Conservation (phyloP, 2,113 vertebrate species). For the Pedetes capensis region DNA sequence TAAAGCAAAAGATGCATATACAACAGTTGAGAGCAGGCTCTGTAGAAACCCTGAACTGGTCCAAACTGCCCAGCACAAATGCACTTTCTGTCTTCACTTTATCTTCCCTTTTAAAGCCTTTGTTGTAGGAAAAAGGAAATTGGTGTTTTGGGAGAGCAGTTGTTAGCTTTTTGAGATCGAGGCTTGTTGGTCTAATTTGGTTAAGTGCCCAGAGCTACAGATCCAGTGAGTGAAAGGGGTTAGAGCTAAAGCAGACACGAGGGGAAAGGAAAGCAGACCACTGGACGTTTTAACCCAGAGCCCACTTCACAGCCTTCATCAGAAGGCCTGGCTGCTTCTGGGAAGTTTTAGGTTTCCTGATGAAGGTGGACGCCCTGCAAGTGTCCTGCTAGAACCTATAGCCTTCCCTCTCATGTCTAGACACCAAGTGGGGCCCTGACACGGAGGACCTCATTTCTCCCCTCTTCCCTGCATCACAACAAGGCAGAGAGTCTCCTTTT, state of each 20-base stretch:
- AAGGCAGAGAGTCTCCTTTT: background rate
- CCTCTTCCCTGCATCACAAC: background rate
- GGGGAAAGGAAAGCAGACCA: background rate
- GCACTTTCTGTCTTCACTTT: conserved; percentile 13
- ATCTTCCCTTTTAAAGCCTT: conserved; percentile 73
- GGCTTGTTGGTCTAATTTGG: conserved; percentile 67
- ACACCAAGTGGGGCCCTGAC: background rate
- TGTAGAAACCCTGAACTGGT: background rate
- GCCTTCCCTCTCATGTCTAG: background rate
- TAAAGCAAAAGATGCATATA: background rate
- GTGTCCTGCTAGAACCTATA: background rate
- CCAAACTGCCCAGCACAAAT: conserved; percentile 38
- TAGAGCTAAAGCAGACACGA: background rate
- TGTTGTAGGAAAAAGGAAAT: conserved; percentile 76
- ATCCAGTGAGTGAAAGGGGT: conserved; percentile 23
- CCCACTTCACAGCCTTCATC: background rate
- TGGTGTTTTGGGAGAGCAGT: conserved; percentile 73
- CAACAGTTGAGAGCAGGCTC: background rate
- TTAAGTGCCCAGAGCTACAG: conserved; percentile 64
- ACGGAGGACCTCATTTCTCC: background rate
- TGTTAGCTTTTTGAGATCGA: conserved; percentile 73
- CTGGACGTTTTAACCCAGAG: background rate
- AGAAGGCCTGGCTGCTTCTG: background rate
- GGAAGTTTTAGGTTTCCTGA: background rate
- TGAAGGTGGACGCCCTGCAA: too few species aligned